phyloP scores from a whole-genome alignment of 2,797 vertebrate genomes.

The Argyrosomus regius region DNA sequence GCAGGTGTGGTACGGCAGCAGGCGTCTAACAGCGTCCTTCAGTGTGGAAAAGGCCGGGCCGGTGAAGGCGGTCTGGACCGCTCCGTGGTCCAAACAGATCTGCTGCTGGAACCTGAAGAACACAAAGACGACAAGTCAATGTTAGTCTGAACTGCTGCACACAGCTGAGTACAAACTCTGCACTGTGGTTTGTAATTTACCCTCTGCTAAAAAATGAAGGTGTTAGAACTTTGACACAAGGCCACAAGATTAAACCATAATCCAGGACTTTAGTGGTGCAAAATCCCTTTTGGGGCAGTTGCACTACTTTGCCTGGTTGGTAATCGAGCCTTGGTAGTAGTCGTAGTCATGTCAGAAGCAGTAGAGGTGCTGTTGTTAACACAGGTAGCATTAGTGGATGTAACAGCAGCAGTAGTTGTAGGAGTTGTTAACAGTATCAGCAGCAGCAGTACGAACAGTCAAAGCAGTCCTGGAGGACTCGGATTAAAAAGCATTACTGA shows the following conservation, averaged over 20 bases:
- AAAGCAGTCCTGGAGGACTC: background rate
- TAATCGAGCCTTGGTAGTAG: background rate
- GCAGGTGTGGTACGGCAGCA: slow-evolving; percentile 87
- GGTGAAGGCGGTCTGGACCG: slow-evolving; percentile 80
- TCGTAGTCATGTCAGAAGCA: background rate
- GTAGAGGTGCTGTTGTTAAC: background rate
- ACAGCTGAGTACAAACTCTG: background rate
- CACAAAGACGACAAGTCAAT: accelerated
- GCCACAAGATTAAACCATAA: too few species aligned
- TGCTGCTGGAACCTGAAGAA: slow-evolving; percentile 85
- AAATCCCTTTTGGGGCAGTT: background rate
- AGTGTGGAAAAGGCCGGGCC: slow-evolving; percentile 78
- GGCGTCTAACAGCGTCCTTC: slow-evolving; percentile 78
- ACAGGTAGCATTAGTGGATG: background rate
- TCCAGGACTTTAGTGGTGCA: too few species aligned
- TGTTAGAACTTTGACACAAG: background rate
- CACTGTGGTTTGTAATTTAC: background rate
- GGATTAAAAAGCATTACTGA: slow-evolving; percentile 26
- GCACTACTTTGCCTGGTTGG: background rate
- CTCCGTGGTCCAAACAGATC: slow-evolving; percentile 81
- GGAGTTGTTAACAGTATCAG: too few species aligned
- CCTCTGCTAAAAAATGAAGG: background rate
- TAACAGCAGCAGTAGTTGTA: background rate
- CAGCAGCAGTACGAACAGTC: background rate
- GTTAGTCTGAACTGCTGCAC: background rate